These are phyloP conservation scores for Columba janthina DNA, from an alignment of 2,113 vertebrate genomes.

Conservation along the genomic window DNA sequence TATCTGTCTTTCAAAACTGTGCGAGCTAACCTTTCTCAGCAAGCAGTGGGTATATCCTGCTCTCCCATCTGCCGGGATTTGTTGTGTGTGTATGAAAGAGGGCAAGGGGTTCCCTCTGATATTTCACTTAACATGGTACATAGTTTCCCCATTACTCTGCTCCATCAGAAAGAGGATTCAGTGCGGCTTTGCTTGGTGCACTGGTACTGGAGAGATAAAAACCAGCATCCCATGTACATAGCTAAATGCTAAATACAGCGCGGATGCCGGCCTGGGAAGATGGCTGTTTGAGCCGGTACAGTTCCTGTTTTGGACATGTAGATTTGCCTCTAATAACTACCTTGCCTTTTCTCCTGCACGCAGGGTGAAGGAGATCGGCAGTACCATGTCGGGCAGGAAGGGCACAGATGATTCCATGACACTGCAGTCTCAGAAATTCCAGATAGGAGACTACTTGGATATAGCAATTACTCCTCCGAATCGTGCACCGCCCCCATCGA, in stretches of 20 bases:
- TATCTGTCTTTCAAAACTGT: neutral
- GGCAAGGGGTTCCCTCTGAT: neutral
- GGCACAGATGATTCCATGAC: conserved; percentile 97
- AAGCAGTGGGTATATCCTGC: neutral
- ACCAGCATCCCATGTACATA: rapidly evolving
- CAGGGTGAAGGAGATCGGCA: conserved; percentile 97
- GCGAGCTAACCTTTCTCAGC: neutral
- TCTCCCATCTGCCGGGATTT: neutral
- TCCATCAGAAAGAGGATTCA: neutral
- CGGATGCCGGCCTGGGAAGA: neutral
- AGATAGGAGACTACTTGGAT: conserved; percentile 97
- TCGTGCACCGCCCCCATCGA: conserved; percentile 85
- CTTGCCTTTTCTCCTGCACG: neutral
- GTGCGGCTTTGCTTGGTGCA: neutral
- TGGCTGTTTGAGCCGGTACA: rapidly evolving
- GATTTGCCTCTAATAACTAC: neutral
- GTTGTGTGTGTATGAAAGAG: neutral
- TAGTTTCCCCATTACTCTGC: neutral
- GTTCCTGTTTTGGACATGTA: neutral
- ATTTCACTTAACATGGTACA: neutral
- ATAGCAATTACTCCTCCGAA: conserved; percentile 97
- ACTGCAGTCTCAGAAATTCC: conserved; percentile 96
- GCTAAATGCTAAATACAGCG: neutral
- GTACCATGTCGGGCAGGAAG: conserved; percentile 92
- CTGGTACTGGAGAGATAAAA: neutral